Percentiles rank a stretch among this genome's conserved stretches.
Conservation (phyloP, 2,888 invertebrate species). For the Aspidiotus destructor region DNA sequence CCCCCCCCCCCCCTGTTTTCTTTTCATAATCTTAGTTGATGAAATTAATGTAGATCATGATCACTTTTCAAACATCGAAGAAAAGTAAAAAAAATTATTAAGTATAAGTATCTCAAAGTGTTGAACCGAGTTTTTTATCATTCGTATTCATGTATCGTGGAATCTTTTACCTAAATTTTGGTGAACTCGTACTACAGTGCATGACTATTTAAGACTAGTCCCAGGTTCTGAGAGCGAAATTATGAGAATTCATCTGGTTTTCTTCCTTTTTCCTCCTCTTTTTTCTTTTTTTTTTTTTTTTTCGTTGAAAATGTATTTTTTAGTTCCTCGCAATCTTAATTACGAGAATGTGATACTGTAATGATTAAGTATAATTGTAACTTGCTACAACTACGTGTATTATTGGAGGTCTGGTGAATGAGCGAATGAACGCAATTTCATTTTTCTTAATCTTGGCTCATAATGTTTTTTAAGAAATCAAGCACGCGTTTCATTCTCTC, state of each 20-base stretch:
- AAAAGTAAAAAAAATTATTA: background rate
- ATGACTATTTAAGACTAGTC: conserved; percentile 27
- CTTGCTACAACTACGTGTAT: background rate
- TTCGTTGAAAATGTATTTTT: background rate
- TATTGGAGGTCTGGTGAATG: background rate
- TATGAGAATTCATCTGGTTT: background rate
- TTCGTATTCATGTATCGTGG: background rate
- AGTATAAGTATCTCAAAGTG: background rate
- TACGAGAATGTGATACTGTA: conserved; percentile 24
- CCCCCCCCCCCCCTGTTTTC: no score
- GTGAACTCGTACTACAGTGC: conserved; percentile 1
- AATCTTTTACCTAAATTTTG: background rate
- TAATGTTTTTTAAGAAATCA: background rate
- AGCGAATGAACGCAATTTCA: background rate
- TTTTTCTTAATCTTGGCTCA: background rate
- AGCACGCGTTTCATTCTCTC: background rate
- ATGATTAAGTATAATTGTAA: conserved; percentile 21
- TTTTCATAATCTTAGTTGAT: background rate
- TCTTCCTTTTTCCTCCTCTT: no score
- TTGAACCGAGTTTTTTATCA: background rate
- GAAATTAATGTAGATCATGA: background rate
- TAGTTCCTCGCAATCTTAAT: conserved; percentile 7
- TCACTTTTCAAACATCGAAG: background rate
- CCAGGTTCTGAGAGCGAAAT: conserved; percentile 15
- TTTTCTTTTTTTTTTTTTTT: no score